Evolutionary conservation across 2,888 invertebrate species (phyloP), one percentile per base, ranked within the genome.

Genomic region (Parelbella ahira): DNA sequence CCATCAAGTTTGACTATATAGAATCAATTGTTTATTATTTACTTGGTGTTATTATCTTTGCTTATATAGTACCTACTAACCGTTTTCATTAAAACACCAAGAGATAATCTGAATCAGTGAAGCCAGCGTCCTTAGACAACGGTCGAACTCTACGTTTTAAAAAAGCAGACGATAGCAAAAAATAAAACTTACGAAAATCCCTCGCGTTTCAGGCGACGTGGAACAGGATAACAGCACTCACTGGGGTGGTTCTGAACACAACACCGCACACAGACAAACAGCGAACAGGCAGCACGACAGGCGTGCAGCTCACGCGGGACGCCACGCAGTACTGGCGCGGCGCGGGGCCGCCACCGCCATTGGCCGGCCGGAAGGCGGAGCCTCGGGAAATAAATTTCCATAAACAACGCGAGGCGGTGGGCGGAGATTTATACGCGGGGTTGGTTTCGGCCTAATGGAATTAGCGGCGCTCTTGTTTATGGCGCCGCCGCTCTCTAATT

Each of bases 381-480:
- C 48, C 45, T 49, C 19, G 29, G 36, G 21, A 33, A 29, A 29
- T 7, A 7, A 7, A 38, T 30, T 38, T 37, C 37, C 37, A 37
- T 34, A 47, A 37, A 49, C 55, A n/a, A 60, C 57, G 56, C 57
- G 59, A 53, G 47, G 51, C 55, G 66, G 58, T 60, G 59, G 58
- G 54, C 52, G 53, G 59, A 66, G 76, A 76, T 77, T 73, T 73
- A 76, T 49, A 65, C 51, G 63, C 61, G 63, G 71, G 70, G 69
- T 65, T 67, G 65, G 66, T 60, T 65, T 55, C 59, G 63, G 63
- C 64, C 69, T 79, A 78, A 79, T 78, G 79, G 79, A 71, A 75
- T 76, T 74, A 75, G 67, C 60, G 63, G 61, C 63, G 59, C 59
- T 57, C 63, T 58, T 70, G 39, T 39, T 39, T 39, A 39, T 39